Percentiles rank a stretch among this genome's conserved stretches.
Conservation (phyloP, 2,113 vertebrate genomes). For the Romanogobio albipinnatus region DNA sequence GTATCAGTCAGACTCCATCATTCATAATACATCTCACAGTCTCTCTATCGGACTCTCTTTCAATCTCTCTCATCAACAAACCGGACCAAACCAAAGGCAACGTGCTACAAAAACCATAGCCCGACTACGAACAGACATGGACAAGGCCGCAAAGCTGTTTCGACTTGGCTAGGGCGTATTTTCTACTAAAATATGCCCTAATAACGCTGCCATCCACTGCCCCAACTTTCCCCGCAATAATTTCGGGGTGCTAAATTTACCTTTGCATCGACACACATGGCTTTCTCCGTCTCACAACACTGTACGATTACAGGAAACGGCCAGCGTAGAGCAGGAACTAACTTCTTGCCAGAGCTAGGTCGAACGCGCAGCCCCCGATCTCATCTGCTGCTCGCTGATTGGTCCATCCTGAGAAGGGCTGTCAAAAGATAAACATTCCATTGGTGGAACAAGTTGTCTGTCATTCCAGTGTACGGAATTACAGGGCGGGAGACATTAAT, state of each 20-base stretch:
- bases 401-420: slow-evolving; percentile 55
- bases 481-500: slow-evolving; percentile 67
- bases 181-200: slow-evolving; percentile 64
- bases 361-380: slow-evolving; percentile 60
- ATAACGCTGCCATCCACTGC: slow-evolving; percentile 64
- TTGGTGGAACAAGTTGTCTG: slow-evolving; percentile 55
- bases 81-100: slow-evolving; percentile 82
- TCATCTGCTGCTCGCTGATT: slow-evolving; percentile 59
- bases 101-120: slow-evolving; percentile 82
- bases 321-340: slow-evolving; percentile 83
- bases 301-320: slow-evolving; percentile 84
- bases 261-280: slow-evolving; percentile 85
- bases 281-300: slow-evolving; percentile 87
- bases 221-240: slow-evolving; percentile 67
- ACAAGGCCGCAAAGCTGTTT: slow-evolving; percentile 80
- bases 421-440: slow-evolving; percentile 51
- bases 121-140: slow-evolving; percentile 75
- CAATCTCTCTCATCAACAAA: slow-evolving; percentile 76
- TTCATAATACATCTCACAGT: slow-evolving; percentile 64
- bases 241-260: slow-evolving; percentile 80
- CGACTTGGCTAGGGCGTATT: slow-evolving; percentile 65
- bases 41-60: slow-evolving; percentile 60
- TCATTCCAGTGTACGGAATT: slow-evolving; percentile 42
- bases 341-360: slow-evolving; percentile 71
- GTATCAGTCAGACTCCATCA: slow-evolving; percentile 34